phyloP scores from a whole-genome alignment of 2,113 vertebrate species.

The Cnemophilus loriae region DNA sequence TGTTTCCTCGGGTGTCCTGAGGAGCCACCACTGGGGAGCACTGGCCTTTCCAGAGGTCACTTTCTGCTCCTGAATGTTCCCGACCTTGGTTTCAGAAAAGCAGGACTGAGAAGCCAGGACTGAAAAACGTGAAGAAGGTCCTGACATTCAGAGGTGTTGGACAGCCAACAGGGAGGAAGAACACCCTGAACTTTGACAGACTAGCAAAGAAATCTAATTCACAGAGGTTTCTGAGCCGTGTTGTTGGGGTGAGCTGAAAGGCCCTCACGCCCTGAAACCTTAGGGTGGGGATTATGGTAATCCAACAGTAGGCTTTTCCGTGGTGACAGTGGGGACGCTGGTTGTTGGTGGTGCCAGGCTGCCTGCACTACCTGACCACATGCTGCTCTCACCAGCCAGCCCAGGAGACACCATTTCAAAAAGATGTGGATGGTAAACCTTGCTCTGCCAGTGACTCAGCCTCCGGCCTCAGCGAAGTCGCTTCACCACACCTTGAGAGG shows the following conservation, averaged over 20 bases:
- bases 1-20: background rate
- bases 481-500: slow-evolving; percentile 42
- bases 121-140: background rate
- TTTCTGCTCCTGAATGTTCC: background rate
- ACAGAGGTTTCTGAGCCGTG: fast-evolving
- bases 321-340: background rate
- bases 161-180: background rate
- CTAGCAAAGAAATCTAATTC: background rate
- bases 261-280: background rate
- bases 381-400: background rate
- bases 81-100: background rate
- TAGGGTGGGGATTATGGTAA: background rate
- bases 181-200: background rate
- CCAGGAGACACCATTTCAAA: background rate
- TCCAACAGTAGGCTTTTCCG: background rate
- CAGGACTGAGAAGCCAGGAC: background rate
- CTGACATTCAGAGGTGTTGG: background rate
- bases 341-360: background rate
- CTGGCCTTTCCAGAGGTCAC: fast-evolving
- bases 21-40: fast-evolving
- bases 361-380: background rate
- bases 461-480: background rate
- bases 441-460: slow-evolving; percentile 42
- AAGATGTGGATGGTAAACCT: background rate
- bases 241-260: background rate